phyloP scores from a whole-genome alignment of 35 echinoderm and acorn worm genomes.

The Acanthaster planci region DNA sequence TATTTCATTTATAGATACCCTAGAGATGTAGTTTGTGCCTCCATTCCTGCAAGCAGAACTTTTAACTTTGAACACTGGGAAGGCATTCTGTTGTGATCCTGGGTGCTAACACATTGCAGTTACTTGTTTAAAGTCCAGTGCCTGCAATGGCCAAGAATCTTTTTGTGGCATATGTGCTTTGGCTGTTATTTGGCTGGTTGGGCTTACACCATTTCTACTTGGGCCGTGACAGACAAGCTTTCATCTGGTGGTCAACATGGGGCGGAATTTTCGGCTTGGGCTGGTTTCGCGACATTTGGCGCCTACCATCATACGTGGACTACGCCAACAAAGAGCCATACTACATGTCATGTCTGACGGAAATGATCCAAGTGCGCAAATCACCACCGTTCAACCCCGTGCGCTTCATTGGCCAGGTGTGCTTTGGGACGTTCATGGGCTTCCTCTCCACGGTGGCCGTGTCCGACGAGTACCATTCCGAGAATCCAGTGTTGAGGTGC shows the following conservation, averaged over 20 bases:
- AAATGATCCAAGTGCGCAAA: conserved; percentile 40
- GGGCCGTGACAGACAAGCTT: conserved; percentile 84
- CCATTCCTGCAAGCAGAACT: too few relatives aligned
- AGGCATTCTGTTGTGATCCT: too few relatives aligned
- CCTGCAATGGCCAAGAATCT: conserved; percentile 4
- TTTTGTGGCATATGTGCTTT: conserved; percentile 72
- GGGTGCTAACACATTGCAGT: too few relatives aligned
- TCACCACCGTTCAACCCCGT: conserved; percentile 58
- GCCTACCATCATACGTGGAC: conserved; percentile 66
- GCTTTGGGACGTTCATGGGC: conserved; percentile 66
- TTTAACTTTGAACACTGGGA: too few relatives aligned
- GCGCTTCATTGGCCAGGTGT: conserved; percentile 58
- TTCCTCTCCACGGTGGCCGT: conserved; percentile 53
- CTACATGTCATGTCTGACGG: conserved; percentile 51
- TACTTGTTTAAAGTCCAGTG: too few relatives aligned
- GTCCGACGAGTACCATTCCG: conserved; percentile 55
- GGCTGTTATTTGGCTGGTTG: conserved; percentile 70
- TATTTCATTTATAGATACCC: too few relatives aligned
- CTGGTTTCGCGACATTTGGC: conserved; percentile 76
- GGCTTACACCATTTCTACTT: conserved; percentile 95
- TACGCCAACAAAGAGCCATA: conserved; percentile 59
- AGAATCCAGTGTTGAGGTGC: conserved; percentile 21
- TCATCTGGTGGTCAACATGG: conserved; percentile 89
- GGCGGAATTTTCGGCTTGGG: conserved; percentile 77
- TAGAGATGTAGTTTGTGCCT: too few relatives aligned